Conservation (phyloP, 2,113 vertebrate species). For the Oreotragus oreotragus region DNA sequence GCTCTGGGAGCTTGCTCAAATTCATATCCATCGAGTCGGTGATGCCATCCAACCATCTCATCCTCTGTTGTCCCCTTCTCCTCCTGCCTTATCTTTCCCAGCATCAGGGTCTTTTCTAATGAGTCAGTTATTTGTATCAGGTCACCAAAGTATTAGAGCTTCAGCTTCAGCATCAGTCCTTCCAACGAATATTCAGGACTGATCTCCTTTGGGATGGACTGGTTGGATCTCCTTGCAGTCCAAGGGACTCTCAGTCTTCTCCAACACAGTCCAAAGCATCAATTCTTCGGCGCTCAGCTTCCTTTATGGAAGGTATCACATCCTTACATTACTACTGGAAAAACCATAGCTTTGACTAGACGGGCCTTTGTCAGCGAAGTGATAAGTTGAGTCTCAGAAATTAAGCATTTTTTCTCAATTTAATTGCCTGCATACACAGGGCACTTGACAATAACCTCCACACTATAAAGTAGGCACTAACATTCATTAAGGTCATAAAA, state of each 20-base stretch:
- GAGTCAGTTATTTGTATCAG: not conserved
- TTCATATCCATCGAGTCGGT: not conserved
- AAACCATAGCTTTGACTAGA: not conserved
- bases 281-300: accelerated
- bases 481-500: slow-evolving; percentile 28
- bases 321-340: not conserved
- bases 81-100: not conserved
- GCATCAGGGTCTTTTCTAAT: not conserved
- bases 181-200: not conserved
- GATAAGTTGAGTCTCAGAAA: not conserved
- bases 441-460: not conserved
- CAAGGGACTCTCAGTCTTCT: not conserved
- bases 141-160: not conserved
- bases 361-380: not conserved
- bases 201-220: not conserved
- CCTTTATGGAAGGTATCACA: not conserved
- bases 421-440: not conserved
- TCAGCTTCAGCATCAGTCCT: not conserved
- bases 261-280: not conserved
- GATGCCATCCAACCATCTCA: not conserved
- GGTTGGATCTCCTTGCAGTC: not conserved
- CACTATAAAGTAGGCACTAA: not conserved
- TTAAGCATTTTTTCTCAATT: not conserved
- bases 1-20: not conserved
- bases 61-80: not conserved